phyloP scores from a whole-genome alignment of 2,113 vertebrate species.

The Syrmaticus mikado region DNA sequence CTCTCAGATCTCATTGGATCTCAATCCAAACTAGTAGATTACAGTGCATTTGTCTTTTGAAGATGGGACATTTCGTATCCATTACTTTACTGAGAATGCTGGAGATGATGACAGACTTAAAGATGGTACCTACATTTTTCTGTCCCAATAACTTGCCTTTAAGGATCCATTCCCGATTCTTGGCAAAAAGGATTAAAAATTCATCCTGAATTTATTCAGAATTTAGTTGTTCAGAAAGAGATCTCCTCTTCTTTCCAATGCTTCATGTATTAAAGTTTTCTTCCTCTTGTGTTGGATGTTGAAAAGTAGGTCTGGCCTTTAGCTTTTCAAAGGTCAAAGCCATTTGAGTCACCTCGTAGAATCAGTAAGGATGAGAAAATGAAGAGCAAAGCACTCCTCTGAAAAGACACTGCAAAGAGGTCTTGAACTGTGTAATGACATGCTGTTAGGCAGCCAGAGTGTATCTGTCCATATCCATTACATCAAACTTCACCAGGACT shows the following conservation, averaged over 20 bases:
- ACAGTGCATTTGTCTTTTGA: too few relatives aligned
- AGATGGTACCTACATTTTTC: background rate
- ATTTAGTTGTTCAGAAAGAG: background rate
- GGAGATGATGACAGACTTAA: background rate
- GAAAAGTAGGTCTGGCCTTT: background rate
- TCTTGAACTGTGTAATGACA: background rate
- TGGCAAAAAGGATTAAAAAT: background rate
- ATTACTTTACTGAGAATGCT: background rate
- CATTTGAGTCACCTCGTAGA: background rate
- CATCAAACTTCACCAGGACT: background rate
- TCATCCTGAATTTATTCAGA: background rate
- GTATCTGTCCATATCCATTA: background rate
- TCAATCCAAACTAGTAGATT: background rate
- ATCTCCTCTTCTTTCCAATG: background rate
- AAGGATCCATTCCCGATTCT: background rate
- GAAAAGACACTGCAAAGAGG: background rate
- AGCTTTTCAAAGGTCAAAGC: background rate
- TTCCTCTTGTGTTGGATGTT: background rate
- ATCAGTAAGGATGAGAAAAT: background rate
- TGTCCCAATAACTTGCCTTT: background rate
- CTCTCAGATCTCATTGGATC: background rate
- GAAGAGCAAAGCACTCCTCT: background rate
- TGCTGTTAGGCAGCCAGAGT: background rate
- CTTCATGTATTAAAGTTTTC: background rate
- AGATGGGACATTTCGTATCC: background rate